phyloP scores from a whole-genome alignment of 2,797 vertebrate species.

The Catamblyrhynchus diadema region DNA sequence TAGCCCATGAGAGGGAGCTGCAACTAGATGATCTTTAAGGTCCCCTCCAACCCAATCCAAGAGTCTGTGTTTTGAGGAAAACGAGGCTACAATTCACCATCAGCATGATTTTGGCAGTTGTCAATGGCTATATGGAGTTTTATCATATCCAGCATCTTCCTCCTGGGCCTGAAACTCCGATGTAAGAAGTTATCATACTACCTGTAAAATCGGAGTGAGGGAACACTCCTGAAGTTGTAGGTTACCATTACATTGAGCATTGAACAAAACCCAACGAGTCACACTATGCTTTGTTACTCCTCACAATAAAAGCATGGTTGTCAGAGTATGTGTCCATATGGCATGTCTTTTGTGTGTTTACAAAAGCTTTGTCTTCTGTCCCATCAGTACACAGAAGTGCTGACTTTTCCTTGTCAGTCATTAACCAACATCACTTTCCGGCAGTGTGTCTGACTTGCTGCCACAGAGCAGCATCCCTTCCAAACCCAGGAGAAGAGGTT shows the following conservation, averaged over 20 bases:
- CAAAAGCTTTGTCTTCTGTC: neutral
- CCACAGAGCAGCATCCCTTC: neutral
- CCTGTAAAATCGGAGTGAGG: neutral
- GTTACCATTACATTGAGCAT: neutral
- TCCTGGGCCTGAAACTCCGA: neutral
- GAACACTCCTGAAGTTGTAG: neutral
- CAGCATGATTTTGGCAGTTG: neutral
- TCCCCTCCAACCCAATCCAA: neutral
- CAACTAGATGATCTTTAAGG: neutral
- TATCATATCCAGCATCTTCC: neutral
- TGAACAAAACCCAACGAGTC: neutral
- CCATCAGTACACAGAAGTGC: neutral
- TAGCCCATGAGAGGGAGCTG: neutral
- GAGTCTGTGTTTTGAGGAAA: neutral
- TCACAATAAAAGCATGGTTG: neutral
- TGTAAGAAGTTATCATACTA: neutral
- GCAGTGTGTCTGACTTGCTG: neutral
- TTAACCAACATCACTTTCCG: neutral
- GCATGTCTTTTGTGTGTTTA: neutral
- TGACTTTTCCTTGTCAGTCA: neutral
- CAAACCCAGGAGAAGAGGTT: neutral
- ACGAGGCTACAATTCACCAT: neutral
- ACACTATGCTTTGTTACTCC: neutral
- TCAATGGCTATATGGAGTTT: neutral
- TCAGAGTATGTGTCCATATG: accelerated